Evolutionary conservation across 2,113 vertebrate genomes (phyloP).

Genomic region (Pelmatolapia mariae): DNA sequence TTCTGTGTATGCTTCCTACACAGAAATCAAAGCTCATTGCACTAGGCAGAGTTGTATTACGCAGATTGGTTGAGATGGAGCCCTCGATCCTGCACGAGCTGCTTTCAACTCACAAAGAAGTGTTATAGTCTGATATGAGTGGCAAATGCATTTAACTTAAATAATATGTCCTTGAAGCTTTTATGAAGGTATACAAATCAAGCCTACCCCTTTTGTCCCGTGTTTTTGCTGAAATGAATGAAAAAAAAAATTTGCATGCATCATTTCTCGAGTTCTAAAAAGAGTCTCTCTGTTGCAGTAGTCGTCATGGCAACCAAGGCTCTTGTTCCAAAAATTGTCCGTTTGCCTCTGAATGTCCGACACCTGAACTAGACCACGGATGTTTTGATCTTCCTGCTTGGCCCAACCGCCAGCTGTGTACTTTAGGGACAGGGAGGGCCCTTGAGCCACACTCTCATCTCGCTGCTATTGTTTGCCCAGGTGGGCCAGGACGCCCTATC

Average conservation of each 20-base stretch:
- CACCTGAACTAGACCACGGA: slow-evolving; percentile 52
- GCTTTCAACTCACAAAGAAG: not conserved
- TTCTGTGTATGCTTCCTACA: not conserved
- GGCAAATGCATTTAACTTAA: not conserved
- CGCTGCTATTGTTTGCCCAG: slow-evolving; percentile 69
- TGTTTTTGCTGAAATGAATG: slow-evolving; percentile 4
- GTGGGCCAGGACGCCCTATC: slow-evolving; percentile 44
- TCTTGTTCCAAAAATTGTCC: slow-evolving; percentile 30
- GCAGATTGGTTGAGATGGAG: not conserved
- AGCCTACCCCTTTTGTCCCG: not conserved
- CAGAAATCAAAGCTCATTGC: not conserved
- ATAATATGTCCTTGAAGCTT: not conserved
- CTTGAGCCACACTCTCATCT: slow-evolving; percentile 62
- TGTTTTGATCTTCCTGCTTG: slow-evolving; percentile 45
- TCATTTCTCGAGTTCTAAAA: slow-evolving; percentile 29
- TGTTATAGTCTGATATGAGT: not conserved
- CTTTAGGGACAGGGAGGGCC: slow-evolving; percentile 56
- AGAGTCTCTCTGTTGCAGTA: slow-evolving; percentile 1
- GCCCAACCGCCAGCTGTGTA: slow-evolving; percentile 47
- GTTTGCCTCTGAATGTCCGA: slow-evolving; percentile 37
- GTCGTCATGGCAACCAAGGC: slow-evolving; percentile 38
- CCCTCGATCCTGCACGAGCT: not conserved
- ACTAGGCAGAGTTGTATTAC: not conserved
- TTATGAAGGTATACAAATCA: not conserved
- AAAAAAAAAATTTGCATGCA: not conserved